A percentile compares a stretch with the other conserved stretches of the same genome.
These are phyloP conservation scores for Eleginops maclovinus DNA, from an alignment of 2,113 vertebrate species.

Conservation along the genomic window DNA sequence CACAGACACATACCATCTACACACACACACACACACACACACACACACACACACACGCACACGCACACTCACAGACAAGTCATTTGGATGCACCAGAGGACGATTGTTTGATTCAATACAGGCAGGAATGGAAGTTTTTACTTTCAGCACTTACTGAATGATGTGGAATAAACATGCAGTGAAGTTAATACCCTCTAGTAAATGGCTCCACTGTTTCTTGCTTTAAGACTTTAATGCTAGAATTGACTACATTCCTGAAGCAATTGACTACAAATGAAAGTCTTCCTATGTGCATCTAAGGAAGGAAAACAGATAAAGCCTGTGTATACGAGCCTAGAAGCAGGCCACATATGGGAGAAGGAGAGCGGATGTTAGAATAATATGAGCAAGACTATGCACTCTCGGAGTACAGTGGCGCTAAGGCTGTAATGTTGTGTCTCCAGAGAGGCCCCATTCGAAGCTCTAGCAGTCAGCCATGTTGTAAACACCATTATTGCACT, in stretches of 20 bases:
- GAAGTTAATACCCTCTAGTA: slow-evolving; percentile 25
- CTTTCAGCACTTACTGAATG: slow-evolving; percentile 10
- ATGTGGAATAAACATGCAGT: slow-evolving; percentile 1
- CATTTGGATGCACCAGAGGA: slow-evolving; percentile 12
- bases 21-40: slow-evolving; percentile 80
- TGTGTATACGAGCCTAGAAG: slow-evolving; percentile 38
- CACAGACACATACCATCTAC: slow-evolving; percentile 43
- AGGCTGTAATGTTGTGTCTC: slow-evolving; percentile 72
- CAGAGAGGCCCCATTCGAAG: slow-evolving; percentile 63
- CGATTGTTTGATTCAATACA: slow-evolving; percentile 34
- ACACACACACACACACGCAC: slow-evolving; percentile 40
- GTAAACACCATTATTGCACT: slow-evolving; percentile 80
- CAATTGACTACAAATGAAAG: slow-evolving; percentile 60
- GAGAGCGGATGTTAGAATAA: slow-evolving; percentile 66
- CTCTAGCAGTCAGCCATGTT: slow-evolving; percentile 74
- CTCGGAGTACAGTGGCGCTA: slow-evolving; percentile 47
- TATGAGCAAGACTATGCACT: slow-evolving; percentile 58
- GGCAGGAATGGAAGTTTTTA: slow-evolving; percentile 18
- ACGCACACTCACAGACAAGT: slow-evolving; percentile 18
- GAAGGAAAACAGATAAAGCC: slow-evolving; percentile 43
- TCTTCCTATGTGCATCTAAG: slow-evolving; percentile 55
- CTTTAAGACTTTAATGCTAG: slow-evolving; percentile 15
- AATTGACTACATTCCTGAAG: slow-evolving; percentile 63
- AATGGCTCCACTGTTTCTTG: slow-evolving; percentile 9
- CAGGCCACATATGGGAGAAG: slow-evolving; percentile 56